Conservation (phyloP, 1,140 invertebrate genomes). For the Leucophenga varia region DNA sequence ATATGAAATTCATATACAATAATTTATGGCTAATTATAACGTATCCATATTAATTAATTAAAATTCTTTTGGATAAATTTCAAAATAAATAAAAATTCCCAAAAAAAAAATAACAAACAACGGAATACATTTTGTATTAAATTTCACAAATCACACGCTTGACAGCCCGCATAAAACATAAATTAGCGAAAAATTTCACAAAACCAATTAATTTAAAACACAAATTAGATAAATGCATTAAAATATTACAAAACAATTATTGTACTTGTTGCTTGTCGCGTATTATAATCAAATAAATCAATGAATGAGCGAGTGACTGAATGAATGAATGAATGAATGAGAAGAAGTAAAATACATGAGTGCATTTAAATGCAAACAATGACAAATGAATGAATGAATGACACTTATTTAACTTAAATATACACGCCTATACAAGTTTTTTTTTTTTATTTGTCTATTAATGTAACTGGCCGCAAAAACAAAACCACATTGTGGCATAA, state of each 20-base stretch:
- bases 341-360: conserved; percentile 24
- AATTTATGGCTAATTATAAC: too few relatives aligned
- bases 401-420: too few relatives aligned
- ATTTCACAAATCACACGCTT: conserved; percentile 18
- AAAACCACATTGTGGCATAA: conserved; percentile 26
- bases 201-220: conserved; percentile 38
- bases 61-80: conserved; percentile 14
- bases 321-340: conserved; percentile 42
- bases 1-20: too few relatives aligned
- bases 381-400: conserved; percentile 22
- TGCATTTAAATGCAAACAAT: conserved; percentile 16
- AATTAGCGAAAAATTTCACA: conserved; percentile 16
- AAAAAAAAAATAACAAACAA: too few relatives aligned
- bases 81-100: conserved; percentile 19
- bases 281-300: conserved; percentile 31
- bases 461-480: too few relatives aligned
- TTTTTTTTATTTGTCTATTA: conserved; percentile 18
- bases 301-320: conserved; percentile 22
- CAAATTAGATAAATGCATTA: conserved; percentile 33
- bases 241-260: conserved; percentile 17
- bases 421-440: conserved; percentile 3
- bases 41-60: conserved; percentile 23
- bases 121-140: conserved; percentile 12
- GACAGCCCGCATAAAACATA: conserved; percentile 1
- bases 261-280: conserved; percentile 39